phyloP scores from a whole-genome alignment of 2,797 vertebrate species.

The Prionace glauca region DNA sequence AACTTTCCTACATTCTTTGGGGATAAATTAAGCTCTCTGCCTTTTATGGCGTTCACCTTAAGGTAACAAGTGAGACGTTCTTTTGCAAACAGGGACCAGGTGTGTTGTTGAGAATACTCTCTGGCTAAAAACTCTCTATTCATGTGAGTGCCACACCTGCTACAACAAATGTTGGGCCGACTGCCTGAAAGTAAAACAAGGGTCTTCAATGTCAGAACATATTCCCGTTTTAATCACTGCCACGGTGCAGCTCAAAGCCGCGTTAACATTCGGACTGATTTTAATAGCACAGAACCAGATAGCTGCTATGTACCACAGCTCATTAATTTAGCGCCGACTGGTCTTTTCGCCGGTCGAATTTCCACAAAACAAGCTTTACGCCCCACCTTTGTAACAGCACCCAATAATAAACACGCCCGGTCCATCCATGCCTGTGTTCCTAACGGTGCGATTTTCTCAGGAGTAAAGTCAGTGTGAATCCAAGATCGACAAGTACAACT shows the following conservation, averaged over 20 bases:
- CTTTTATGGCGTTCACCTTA: conserved; percentile 57
- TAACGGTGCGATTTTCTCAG: not conserved
- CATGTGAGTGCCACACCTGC: conserved; percentile 46
- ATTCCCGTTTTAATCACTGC: conserved; percentile 31
- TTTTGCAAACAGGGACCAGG: conserved; percentile 59
- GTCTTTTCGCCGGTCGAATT: not conserved
- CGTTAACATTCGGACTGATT: not conserved
- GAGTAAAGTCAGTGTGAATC: not conserved
- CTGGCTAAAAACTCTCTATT: conserved; percentile 48
- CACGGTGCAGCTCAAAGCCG: conserved; percentile 20
- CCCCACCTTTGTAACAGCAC: too few species aligned
- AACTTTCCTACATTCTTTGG: conserved; percentile 51
- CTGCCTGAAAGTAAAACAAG: conserved; percentile 44
- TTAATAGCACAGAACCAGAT: not conserved
- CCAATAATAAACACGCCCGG: not conserved
- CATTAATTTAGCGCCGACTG: not conserved
- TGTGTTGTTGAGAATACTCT: conserved; percentile 47
- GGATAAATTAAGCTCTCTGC: conserved; percentile 66
- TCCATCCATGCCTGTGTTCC: not conserved
- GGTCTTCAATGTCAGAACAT: conserved; percentile 45
- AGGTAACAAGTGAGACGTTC: conserved; percentile 59
- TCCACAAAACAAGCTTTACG: too few species aligned
- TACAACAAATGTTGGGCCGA: conserved; percentile 48
- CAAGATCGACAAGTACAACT: conserved; percentile 25
- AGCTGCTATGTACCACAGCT: not conserved